These are phyloP conservation scores for Calosoma granatense DNA, from an alignment of 1,140 invertebrate species.

Conservation along the genomic window DNA sequence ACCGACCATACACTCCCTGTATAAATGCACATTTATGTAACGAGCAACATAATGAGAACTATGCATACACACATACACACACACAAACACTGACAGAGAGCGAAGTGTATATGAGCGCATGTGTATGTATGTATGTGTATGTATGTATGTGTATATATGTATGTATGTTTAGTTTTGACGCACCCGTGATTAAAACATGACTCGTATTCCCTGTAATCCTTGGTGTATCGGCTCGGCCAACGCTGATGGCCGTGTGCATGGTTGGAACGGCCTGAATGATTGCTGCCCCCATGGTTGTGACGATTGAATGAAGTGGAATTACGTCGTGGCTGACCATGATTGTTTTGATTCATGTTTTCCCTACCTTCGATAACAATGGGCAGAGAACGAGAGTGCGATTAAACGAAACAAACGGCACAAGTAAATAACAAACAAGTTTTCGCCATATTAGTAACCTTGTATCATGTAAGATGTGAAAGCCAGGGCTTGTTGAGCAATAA, in stretches of 20 bases:
- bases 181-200: constrained; percentile 32
- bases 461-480: constrained; percentile 15
- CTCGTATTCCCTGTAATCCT: constrained; percentile 34
- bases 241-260: constrained; percentile 29
- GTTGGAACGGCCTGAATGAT: constrained; percentile 26
- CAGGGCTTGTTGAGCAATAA: constrained; percentile 29
- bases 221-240: constrained; percentile 32
- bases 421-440: constrained; percentile 10
- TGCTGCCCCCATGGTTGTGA: constrained; percentile 22
- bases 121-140: not conserved
- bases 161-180: constrained; percentile 15
- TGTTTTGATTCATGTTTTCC: constrained; percentile 30
- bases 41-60: constrained; percentile 8
- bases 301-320: constrained; percentile 32
- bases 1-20: constrained; percentile 30
- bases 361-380: not conserved
- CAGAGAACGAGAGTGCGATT: constrained; percentile 12
- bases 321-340: constrained; percentile 31
- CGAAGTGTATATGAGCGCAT: not conserved
- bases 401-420: constrained; percentile 13
- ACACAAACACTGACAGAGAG: constrained; percentile 12
- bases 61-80: constrained; percentile 12
- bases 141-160: not conserved
- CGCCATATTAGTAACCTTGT: constrained; percentile 25
- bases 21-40: too few species aligned